A percentile compares a stretch with the other conserved stretches of the same genome.
phyloP scores from a whole-genome alignment of 2,113 vertebrate genomes.

The Lepus timidus region DNA sequence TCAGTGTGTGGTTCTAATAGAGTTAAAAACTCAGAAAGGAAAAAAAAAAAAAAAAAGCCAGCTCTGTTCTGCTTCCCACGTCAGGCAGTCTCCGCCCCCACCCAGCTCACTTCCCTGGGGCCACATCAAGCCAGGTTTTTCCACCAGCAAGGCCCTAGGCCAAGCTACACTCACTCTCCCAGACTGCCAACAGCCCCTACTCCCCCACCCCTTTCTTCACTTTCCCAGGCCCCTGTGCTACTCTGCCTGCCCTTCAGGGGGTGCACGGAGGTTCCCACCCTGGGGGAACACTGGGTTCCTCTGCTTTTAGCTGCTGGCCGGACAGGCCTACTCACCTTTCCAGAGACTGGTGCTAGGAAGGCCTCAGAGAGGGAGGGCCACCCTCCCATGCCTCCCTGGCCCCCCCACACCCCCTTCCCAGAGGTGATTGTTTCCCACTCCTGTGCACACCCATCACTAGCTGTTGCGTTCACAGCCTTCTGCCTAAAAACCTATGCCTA shows the following conservation, averaged over 20 bases:
- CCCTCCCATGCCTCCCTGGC: not conserved
- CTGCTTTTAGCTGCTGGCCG: not conserved
- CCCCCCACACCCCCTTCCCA: not conserved
- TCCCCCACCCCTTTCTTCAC: not conserved
- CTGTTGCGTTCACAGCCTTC: not conserved
- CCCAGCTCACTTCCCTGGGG: constrained; percentile 70
- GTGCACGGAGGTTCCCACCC: constrained; percentile 52
- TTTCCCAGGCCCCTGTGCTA: constrained; percentile 77
- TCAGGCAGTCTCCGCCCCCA: constrained; percentile 40
- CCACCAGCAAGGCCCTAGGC: constrained; percentile 23
- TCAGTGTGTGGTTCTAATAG: constrained; percentile 32
- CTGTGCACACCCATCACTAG: not conserved
- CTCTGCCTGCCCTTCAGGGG: constrained; percentile 10
- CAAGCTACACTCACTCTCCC: not conserved
- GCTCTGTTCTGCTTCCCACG: constrained; percentile 59
- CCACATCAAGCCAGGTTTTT: constrained; percentile 72
- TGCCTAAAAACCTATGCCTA: not conserved
- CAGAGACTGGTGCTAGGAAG: not conserved
- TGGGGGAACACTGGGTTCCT: not conserved
- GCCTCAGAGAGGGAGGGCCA: not conserved
- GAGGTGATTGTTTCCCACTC: not conserved
- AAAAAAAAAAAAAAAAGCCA: not conserved
- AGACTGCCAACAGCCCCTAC: not conserved
- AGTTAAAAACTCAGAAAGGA: constrained; percentile 70
- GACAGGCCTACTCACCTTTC: constrained; percentile 27